These are phyloP conservation scores for Akabosia matsudoensis DNA, from an alignment of 1,140 invertebrate genomes.

Conservation along the genomic window DNA sequence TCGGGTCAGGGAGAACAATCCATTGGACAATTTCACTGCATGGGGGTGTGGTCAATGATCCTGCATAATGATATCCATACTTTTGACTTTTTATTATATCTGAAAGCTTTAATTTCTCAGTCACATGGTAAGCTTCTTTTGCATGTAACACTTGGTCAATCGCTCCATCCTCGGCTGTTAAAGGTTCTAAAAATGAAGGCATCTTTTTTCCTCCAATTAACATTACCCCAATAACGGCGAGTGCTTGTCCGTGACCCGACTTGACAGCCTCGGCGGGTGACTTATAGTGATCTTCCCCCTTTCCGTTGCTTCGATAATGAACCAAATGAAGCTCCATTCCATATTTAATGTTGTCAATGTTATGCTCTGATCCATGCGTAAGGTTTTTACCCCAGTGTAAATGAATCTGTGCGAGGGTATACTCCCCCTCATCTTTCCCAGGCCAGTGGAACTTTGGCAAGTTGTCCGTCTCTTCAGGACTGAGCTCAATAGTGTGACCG, in stretches of 20 bases:
- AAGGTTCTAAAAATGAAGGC: too few relatives aligned
- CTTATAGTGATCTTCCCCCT: neutral
- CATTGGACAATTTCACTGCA: neutral
- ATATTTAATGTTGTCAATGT: neutral
- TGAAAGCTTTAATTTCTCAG: too few relatives aligned
- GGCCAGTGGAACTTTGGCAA: neutral
- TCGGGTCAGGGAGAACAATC: neutral
- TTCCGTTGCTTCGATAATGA: neutral
- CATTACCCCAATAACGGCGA: neutral
- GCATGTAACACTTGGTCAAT: too few relatives aligned
- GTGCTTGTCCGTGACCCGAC: too few relatives aligned
- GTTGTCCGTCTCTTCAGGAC: neutral
- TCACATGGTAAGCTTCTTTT: too few relatives aligned
- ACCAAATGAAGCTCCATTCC: neutral
- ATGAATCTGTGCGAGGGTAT: neutral
- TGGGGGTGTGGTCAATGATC: neutral
- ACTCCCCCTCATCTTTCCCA: neutral
- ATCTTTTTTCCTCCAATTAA: neutral
- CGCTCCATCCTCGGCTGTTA: too few relatives aligned
- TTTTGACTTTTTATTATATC: neutral
- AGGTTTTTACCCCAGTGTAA: neutral
- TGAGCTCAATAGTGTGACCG: neutral
- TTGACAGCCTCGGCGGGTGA: too few relatives aligned
- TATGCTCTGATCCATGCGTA: neutral
- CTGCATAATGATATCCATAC: neutral